phyloP scores from a whole-genome alignment of 2,113 vertebrate species.

The Caranx ignobilis region DNA sequence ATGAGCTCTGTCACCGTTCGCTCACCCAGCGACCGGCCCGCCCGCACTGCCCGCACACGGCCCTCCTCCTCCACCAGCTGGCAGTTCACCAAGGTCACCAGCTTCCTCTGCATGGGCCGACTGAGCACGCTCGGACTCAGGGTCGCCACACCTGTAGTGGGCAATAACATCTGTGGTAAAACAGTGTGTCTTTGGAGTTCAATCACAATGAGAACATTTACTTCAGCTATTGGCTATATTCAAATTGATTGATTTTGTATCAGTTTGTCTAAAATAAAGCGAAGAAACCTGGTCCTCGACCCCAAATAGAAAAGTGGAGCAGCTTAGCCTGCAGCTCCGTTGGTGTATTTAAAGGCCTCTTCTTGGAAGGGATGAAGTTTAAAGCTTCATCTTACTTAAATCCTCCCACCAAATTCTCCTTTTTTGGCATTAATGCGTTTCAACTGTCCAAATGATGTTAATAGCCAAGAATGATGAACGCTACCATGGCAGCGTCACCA shows the following conservation, averaged over 20 bases:
- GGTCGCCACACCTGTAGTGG: conserved; percentile 86
- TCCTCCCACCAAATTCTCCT: conserved; percentile 7
- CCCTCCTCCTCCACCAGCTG: conserved; percentile 97
- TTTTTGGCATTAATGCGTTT: background rate
- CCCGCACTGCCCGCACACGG: conserved; percentile 91
- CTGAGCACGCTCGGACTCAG: conserved; percentile 92
- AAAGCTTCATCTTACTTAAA: background rate
- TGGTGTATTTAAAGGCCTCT: background rate
- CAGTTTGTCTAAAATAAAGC: background rate
- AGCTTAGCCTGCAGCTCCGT: background rate
- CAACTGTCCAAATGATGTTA: background rate
- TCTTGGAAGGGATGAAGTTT: background rate
- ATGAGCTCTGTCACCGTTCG: conserved; percentile 99
- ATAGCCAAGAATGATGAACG: background rate
- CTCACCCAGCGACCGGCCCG: conserved; percentile 93
- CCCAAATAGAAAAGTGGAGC: background rate
- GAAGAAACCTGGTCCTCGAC: background rate
- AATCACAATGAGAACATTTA: background rate
- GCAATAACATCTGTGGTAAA: background rate
- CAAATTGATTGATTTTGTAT: background rate
- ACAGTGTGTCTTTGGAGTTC: background rate
- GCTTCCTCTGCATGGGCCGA: conserved; percentile 97
- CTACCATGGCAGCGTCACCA: background rate
- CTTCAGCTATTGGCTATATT: background rate
- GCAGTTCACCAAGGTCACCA: conserved; percentile 96